Percentiles rank a stretch among this genome's conserved stretches.
phyloP scores from a whole-genome alignment of 2,797 vertebrate species.

The Pseudomugil tenellus region DNA sequence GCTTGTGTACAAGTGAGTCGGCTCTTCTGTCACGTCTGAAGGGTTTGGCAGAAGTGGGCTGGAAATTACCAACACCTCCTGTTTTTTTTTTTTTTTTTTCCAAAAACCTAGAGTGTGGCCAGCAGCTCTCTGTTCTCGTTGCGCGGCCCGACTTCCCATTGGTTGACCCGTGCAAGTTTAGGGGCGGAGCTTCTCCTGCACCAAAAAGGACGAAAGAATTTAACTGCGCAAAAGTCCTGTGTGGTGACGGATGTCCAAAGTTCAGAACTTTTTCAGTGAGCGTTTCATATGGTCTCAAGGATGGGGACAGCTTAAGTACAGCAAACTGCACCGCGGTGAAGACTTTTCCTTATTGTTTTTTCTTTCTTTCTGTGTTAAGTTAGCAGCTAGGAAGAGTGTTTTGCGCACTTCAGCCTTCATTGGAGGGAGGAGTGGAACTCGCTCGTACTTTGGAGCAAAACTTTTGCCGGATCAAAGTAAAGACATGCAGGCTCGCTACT shows the following conservation, averaged over 20 bases:
- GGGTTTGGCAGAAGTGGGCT: constrained; percentile 66
- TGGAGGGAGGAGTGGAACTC: constrained; percentile 67
- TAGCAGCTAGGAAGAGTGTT: constrained; percentile 53
- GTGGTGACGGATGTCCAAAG: constrained; percentile 94
- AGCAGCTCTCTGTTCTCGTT: constrained; percentile 47
- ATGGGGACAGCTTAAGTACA: constrained; percentile 76
- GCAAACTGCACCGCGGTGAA: constrained; percentile 40
- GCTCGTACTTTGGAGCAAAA: constrained; percentile 63
- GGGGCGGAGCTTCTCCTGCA: constrained; percentile 85
- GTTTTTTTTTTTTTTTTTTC: constrained; percentile 39
- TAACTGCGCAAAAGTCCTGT: constrained; percentile 95
- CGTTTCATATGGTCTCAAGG: constrained; percentile 69
- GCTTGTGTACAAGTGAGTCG: constrained; percentile 47
- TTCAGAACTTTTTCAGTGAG: constrained; percentile 91
- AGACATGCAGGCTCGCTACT: constrained; percentile 98
- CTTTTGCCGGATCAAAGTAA: constrained; percentile 57
- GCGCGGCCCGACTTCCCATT: constrained; percentile 83
- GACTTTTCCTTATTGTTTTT: constrained; percentile 27
- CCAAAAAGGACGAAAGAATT: constrained; percentile 85
- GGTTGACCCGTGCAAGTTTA: constrained; percentile 67
- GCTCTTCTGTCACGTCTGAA: constrained; percentile 59
- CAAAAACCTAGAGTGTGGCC: constrained; percentile 73
- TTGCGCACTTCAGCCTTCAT: constrained; percentile 46
- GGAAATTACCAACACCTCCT: constrained; percentile 81
- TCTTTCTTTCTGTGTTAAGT: not conserved